Base-by-base conservation (phyloP, 2,113 vertebrate species). In the Chauna torquata region DNA sequence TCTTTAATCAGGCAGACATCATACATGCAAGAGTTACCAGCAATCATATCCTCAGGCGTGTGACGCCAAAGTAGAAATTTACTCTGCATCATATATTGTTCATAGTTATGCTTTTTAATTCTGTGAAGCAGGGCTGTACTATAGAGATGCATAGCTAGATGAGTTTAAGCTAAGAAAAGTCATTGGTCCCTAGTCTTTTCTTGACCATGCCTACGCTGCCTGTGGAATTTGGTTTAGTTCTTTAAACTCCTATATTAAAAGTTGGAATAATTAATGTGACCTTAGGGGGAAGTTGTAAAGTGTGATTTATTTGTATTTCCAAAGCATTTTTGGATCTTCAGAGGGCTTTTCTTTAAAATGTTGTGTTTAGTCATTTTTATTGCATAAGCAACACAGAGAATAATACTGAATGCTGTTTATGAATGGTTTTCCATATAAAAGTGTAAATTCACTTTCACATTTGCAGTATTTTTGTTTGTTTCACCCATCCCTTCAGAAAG, bases 61-160 rank as follows among this genome's bases (percentile, higher is more conserved):
- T 1, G 44, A 2, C 9, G 49, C 44, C 44, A 4, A 7, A 0
- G 0, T 3, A 54, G 70, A 17, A 15, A 32, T 19, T n/a, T 18
- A 36, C 59, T 50, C 49, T 2, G 32, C 1, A 4, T 25, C 4
- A 1, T 34, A 25, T 4, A 2, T 12, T 22, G 66, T 5, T 54
- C 36, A 12, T 14, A 15, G 58, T 9, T 44, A 2, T 15, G 11
- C 28, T 20, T 68, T 22, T 18, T 22, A 32, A 20, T 36, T 7
- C 36, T 12, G 13, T 4, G 16, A 62, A 10, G 44, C 6, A 38
- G 17, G 22, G 71, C 57, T 58, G 57, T 18, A 30, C 30, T 45
- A 1, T 0, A 19, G 24, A 45, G 30, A 18, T 40, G 36, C 61
- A 40, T 6, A 38, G 28, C 47, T 30, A 5, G 36, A 30, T 16